Base-by-base conservation (phyloP, 2,113 vertebrate species). In the Syngnathus scovelli region DNA sequence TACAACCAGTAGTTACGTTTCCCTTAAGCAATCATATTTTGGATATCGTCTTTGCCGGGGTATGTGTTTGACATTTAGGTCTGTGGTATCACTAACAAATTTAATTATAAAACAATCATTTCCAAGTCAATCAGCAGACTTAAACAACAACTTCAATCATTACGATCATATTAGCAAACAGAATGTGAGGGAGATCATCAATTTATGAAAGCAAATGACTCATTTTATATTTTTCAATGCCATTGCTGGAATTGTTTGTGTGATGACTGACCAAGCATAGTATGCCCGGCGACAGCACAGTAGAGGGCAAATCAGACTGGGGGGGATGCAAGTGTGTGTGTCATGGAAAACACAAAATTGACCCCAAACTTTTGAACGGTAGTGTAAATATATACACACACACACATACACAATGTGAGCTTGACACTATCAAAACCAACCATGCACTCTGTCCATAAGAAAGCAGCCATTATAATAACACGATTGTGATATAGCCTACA, bases 251-350 rank as follows among this genome's bases (percentile, higher is more conserved):
- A 23, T 48, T 56, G 59, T 70, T 21, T 52, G n/a, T 16, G 69
- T 13, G 54, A 18, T 18, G 21, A 15, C 49, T 79, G 81, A 80
- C 72, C 77, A 38, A 58, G 64, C 39, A 55, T 51, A 72, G 51
- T 62, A 59, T 64, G 41, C 79, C 83, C 71, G 48, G 70, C 64
- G 73, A 79, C 78, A 74, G 64, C 4, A 19, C 64, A 63, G n/a
- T 69, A 65, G 36, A 33, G 27, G 27, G 27, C 27, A 51, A 36
- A 7, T 19, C 37, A 36, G 33, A 51, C 23, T 38, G 67, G 62
- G 63, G 18, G 1, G 48, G 23, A 23, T 36, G 39, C 15, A 21
- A 4, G 74, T 55, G 67, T 66, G 48, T 66, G 55, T 66, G 39
- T 66, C 27, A 33, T 33, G 27, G 3, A 33, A 33, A 33, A 33